Base-by-base conservation (phyloP, 2,113 vertebrate genomes). In the Zosterops japonicus region DNA sequence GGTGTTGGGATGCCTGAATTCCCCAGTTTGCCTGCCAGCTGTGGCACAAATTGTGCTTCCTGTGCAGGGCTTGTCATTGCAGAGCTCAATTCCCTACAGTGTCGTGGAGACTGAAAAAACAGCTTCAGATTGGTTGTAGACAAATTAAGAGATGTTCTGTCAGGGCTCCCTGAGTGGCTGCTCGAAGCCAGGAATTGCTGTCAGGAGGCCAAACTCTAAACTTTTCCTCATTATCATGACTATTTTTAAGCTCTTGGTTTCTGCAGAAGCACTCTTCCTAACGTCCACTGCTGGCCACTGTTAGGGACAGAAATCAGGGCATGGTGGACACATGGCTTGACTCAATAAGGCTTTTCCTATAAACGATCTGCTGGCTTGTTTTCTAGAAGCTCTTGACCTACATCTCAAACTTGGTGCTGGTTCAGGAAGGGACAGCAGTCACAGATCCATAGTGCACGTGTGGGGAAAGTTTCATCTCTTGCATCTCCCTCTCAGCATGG, bases 391-490 rank as follows among this genome's bases (percentile, higher is more conserved):
- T 87, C 63, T 52, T 87, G 63, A 72, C 64, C 53, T 75, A 13
- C 23, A 50, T 76, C 47, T 90, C n/a, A 50, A 25, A 33, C 22
- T n/a, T 35, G 6, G n/a, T 49, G 42, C 56, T 75, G 25, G 33
- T 63, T 94, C 47, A 82, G 83, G 57, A 75, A 53, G 64, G 60
- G 79, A 15, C 33, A 79, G 52, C n/a, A 53, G 31, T 56, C 27
- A 28, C 2, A 5, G 56, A 44, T 69, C 60, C 20, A 11, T 44
- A 74, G 35, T 20, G 36, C 55, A 42, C 0, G 0, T 2, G 28
- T 65, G 46, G 36, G n/a, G 33, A 59, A 42, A 21, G 17, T 72
- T 89, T 77, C 21, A 31, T 42, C 57, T 80, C 41, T 65, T 83
- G 39, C 35, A 64, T 9, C 21, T 63, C 18, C 25, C n/a, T 72